Conservation (phyloP, 2,113 vertebrate species). For the Ovis aries region ARS-UI_Ramb_v3.0 NC_056074.1:44857501-44858000, state of each 20-base stretch:
- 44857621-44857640: neutral
- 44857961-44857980: neutral
- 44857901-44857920: neutral
- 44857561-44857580: neutral
- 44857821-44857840: neutral
- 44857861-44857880: neutral
- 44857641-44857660: neutral
- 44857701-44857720: accelerated
- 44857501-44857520: accelerated
- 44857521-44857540: neutral
- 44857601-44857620: neutral
- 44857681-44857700: neutral
- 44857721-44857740: too few relatives aligned
- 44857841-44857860: neutral
- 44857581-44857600: neutral
- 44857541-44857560: accelerated
- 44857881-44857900: neutral
- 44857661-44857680: accelerated
- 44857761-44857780: accelerated
- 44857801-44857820: accelerated
- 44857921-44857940: accelerated
- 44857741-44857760: accelerated
- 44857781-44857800: neutral
- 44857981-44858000: neutral
- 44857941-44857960: neutral